A percentile compares a stretch with the other conserved stretches of the same genome.
These are phyloP conservation scores for Procambarus virginalis DNA, from an alignment of 1,140 invertebrate genomes.

Conservation along the genomic window DNA sequence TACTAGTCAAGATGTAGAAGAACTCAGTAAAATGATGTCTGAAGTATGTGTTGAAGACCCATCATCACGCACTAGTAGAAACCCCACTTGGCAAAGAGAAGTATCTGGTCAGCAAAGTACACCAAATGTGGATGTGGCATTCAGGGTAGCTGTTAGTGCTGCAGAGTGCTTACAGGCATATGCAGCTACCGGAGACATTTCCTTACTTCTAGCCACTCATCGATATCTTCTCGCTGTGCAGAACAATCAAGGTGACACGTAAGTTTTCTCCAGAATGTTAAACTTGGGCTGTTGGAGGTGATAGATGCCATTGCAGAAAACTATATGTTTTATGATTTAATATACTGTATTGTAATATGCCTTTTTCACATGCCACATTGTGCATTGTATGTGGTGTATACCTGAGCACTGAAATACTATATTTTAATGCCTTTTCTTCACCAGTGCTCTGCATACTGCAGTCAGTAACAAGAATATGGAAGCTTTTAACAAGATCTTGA, in stretches of 20 bases:
- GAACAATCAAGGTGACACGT: slow-evolving; percentile 70
- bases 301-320: no score
- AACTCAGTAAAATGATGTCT: slow-evolving; percentile 44
- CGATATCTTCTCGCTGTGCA: slow-evolving; percentile 69
- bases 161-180: slow-evolving; percentile 70
- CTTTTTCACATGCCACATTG: no score
- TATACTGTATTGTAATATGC: no score
- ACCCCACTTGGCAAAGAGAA: neutral
- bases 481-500: slow-evolving; percentile 68
- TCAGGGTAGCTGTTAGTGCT: slow-evolving; percentile 67
- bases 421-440: neutral
- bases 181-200: slow-evolving; percentile 68
- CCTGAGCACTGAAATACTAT: neutral
- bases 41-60: slow-evolving; percentile 23
- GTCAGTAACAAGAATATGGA: slow-evolving; percentile 68
- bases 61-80: neutral
- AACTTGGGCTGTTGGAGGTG: neutral
- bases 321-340: no score
- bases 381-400: no score
- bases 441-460: slow-evolving; percentile 69
- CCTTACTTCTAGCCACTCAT: slow-evolving; percentile 64
- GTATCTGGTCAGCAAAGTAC: neutral
- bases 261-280: slow-evolving; percentile 32
- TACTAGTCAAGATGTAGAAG: slow-evolving; percentile 19
- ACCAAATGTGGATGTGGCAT: slow-evolving; percentile 63